These are phyloP conservation scores for Onychostoma macrolepis DNA, from an alignment of 2,113 vertebrate genomes.

Conservation along the genomic window DNA sequence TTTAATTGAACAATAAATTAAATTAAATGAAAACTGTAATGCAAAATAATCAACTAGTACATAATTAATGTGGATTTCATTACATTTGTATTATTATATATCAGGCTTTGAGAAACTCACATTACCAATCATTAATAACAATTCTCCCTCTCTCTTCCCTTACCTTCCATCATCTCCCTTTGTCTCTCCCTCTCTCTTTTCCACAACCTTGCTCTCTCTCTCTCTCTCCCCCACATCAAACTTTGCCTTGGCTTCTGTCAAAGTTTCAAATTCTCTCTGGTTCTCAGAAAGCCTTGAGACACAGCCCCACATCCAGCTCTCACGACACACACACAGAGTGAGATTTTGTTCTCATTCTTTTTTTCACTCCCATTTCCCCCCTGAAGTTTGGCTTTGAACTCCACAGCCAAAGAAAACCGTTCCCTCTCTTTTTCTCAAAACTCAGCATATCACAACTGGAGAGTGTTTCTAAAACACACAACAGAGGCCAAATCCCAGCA, in stretches of 20 bases:
- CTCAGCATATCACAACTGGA: conserved; percentile 50
- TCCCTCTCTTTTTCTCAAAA: conserved; percentile 49
- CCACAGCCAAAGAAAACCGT: conserved; percentile 53
- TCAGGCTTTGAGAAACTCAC: too few species aligned
- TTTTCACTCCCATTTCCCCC: conserved; percentile 46
- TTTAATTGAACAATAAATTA: neutral
- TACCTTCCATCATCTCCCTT: conserved; percentile 12
- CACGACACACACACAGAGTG: conserved; percentile 26
- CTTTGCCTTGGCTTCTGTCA: conserved; percentile 39
- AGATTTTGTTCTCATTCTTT: conserved; percentile 38
- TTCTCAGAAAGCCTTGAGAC: conserved; percentile 40
- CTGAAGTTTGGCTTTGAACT: conserved; percentile 51
- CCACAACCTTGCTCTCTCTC: neutral
- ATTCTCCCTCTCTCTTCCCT: neutral
- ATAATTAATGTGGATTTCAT: neutral
- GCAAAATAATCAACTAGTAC: neutral
- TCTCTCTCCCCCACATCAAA: neutral
- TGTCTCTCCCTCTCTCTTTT: neutral
- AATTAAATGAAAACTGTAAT: neutral
- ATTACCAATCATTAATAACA: neutral
- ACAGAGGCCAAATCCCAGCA: conserved; percentile 10
- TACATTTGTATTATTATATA: neutral
- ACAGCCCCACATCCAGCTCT: conserved; percentile 24
- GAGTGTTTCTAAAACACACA: conserved; percentile 37
- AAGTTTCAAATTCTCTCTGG: conserved; percentile 37